A percentile compares a stretch with the other conserved stretches of the same genome.
phyloP scores from a whole-genome alignment of 2,888 invertebrate species.

The Terebella lapidaria region DNA sequence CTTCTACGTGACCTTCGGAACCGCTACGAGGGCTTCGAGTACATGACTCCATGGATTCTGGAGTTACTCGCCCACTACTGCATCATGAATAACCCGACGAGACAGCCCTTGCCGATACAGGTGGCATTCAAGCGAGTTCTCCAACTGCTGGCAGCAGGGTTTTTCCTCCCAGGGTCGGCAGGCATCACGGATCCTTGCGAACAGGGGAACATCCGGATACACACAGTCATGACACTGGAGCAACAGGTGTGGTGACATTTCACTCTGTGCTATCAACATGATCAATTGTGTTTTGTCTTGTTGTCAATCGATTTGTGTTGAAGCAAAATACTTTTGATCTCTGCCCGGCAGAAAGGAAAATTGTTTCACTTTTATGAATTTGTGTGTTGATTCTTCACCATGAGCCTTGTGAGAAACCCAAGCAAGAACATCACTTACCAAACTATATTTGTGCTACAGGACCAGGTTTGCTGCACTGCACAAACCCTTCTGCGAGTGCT shows the following conservation, averaged over 20 bases:
- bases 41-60: slow-evolving; percentile 93
- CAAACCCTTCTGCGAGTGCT: slow-evolving; percentile 87
- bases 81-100: slow-evolving; percentile 89
- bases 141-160: slow-evolving; percentile 84
- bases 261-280: no score
- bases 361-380: no score
- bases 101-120: slow-evolving; percentile 87
- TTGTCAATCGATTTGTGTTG: no score
- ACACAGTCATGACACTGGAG: slow-evolving; percentile 82
- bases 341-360: no score
- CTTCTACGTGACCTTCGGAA: slow-evolving; percentile 85
- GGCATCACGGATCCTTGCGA: slow-evolving; percentile 90
- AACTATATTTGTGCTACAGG: no score
- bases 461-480: slow-evolving; percentile 86
- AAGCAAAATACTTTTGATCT: no score
- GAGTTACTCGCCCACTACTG: slow-evolving; percentile 94
- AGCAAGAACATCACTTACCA: no score
- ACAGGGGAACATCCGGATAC: slow-evolving; percentile 74
- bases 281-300: no score
- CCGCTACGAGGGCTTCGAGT: slow-evolving; percentile 75
- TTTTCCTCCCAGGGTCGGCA: slow-evolving; percentile 84
- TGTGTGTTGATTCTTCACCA: no score
- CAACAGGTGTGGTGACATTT: slow-evolving; percentile 62
- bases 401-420: no score
- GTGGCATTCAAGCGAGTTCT: slow-evolving; percentile 73